A percentile compares a stretch with the other conserved stretches of the same genome.
Evolutionary conservation across 2,113 vertebrate genomes (phyloP).

Genomic region (Blennius ocellaris): DNA sequence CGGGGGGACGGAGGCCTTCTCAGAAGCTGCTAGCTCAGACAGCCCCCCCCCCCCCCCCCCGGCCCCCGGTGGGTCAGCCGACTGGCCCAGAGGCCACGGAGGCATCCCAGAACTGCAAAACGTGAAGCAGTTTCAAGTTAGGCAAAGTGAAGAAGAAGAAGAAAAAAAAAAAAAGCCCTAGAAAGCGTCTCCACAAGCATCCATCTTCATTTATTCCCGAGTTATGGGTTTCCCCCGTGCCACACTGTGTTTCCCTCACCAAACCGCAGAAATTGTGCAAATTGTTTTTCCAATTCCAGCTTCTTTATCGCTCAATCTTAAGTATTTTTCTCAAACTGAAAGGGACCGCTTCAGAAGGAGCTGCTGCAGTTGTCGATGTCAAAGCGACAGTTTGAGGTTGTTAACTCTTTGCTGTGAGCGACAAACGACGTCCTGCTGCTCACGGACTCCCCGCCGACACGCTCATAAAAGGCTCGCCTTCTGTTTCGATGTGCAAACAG

Average conservation of each 20-base stretch:
- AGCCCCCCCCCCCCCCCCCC: constrained; percentile 41
- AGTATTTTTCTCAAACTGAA: constrained; percentile 32
- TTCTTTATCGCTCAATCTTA: constrained; percentile 45
- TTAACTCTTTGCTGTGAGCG: constrained; percentile 13
- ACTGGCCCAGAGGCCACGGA: constrained; percentile 58
- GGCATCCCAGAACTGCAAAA: constrained; percentile 20
- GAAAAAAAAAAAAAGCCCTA: constrained; percentile 1
- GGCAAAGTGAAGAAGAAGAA: background rate
- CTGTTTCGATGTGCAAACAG: background rate
- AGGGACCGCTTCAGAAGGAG: constrained; percentile 28
- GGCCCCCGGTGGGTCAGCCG: constrained; percentile 31
- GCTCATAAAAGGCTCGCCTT: constrained; percentile 27
- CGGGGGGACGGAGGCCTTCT: constrained; percentile 40
- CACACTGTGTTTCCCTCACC: constrained; percentile 59
- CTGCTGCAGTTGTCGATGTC: constrained; percentile 10
- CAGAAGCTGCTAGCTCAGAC: constrained; percentile 68
- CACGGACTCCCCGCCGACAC: constrained; percentile 20
- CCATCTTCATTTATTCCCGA: constrained; percentile 41
- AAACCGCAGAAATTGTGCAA: constrained; percentile 47
- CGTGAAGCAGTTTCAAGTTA: too few species aligned
- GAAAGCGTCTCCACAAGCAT: constrained; percentile 12
- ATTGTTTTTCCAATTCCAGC: background rate
- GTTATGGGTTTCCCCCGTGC: constrained; percentile 40
- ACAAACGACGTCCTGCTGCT: constrained; percentile 16
- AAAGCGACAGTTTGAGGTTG: constrained; percentile 14